phyloP scores from a whole-genome alignment of 2,113 vertebrate species.

The Mastomys natalensis region DNA sequence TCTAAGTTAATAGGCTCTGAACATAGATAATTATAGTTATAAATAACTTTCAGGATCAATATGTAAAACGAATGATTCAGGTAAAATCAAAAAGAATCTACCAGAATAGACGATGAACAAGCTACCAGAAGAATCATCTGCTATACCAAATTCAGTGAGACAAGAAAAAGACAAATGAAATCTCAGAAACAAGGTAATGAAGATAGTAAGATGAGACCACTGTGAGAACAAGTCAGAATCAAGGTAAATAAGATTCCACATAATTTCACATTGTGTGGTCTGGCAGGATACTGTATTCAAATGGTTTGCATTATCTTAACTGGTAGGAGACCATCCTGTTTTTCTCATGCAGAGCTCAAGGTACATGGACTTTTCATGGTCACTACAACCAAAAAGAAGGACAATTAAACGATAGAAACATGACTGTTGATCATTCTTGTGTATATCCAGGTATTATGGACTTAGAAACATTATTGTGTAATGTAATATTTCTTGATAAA shows the following conservation, averaged over 20 bases:
- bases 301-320: neutral
- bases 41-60: neutral
- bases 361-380: neutral
- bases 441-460: neutral
- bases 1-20: neutral
- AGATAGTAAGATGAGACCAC: neutral
- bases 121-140: neutral
- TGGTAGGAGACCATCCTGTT: neutral
- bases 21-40: neutral
- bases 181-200: slow-evolving; percentile 4
- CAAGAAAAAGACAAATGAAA: neutral
- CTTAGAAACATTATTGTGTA: neutral
- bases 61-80: neutral
- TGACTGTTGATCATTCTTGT: neutral
- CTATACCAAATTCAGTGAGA: neutral
- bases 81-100: neutral
- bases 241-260: neutral
- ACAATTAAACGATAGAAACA: neutral
- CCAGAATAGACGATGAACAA: neutral
- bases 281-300: neutral
- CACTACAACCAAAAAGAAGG: neutral
- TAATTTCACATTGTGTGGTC: neutral
- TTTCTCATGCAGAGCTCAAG: neutral
- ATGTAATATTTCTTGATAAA: neutral
- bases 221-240: neutral